These are phyloP conservation scores for Capitella teleta DNA, from an alignment of 1,140 invertebrate species.

Conservation along the genomic window DNA sequence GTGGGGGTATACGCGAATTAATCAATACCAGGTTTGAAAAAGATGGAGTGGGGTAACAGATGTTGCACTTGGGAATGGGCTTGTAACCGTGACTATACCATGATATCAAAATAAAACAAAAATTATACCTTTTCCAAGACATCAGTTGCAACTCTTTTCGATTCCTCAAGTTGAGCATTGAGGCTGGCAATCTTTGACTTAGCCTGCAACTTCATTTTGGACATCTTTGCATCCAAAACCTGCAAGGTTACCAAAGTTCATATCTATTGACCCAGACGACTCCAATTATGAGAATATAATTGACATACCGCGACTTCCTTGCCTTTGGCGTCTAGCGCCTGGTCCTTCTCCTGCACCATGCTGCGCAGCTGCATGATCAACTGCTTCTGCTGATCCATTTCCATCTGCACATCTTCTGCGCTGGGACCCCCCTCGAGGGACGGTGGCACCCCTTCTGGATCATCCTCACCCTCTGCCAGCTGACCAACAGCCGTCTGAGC, in stretches of 20 bases:
- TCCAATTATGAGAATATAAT: neutral
- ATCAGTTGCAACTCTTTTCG: conserved; percentile 20
- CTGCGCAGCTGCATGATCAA: conserved; percentile 39
- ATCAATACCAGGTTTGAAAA: neutral
- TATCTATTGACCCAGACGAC: neutral
- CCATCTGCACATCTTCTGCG: neutral
- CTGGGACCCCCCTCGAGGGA: neutral
- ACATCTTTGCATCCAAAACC: conserved; percentile 38
- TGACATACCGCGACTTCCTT: conserved; percentile 31
- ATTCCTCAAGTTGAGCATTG: conserved; percentile 25
- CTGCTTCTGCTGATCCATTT: conserved; percentile 30
- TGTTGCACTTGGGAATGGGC: neutral
- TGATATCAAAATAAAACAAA: conserved; percentile 1
- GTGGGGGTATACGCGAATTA: neutral
- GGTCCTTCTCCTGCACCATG: conserved; percentile 38
- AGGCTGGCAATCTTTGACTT: conserved; percentile 37
- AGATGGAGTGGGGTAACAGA: neutral
- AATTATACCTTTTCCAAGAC: conserved; percentile 13
- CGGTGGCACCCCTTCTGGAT: neutral
- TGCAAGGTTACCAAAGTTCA: conserved; percentile 14
- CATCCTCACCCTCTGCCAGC: neutral
- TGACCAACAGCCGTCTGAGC: neutral
- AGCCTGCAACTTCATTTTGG: conserved; percentile 39
- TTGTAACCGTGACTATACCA: neutral
- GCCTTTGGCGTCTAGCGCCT: conserved; percentile 29